Percentiles rank a stretch among this genome's conserved stretches.
Evolutionary conservation across 2,113 vertebrate species (phyloP).

Genomic region (Sminthopsis crassicaudata): DNA sequence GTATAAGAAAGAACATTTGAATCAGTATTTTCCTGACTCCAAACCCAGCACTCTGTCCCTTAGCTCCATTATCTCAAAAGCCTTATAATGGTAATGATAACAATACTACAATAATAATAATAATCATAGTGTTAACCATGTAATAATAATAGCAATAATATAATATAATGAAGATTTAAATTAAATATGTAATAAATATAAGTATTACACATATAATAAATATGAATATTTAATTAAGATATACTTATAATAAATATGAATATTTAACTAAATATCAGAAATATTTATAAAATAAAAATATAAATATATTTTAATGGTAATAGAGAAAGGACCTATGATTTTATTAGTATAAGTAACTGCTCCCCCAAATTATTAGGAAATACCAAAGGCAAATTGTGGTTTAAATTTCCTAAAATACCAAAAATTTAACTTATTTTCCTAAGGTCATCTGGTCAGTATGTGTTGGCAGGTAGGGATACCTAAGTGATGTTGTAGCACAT

Average conservation of each 20-base stretch:
- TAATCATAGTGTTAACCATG: background rate
- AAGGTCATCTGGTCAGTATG: background rate
- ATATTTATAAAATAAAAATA: no score
- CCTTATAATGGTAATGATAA: background rate
- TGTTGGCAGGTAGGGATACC: background rate
- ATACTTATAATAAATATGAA: no score
- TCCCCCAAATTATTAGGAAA: background rate
- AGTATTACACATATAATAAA: no score
- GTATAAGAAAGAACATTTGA: background rate
- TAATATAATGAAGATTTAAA: background rate
- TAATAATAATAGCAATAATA: background rate
- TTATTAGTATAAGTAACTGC: background rate
- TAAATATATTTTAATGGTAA: no score
- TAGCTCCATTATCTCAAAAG: background rate
- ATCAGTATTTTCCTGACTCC: background rate
- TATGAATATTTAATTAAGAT: no score
- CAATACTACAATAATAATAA: background rate
- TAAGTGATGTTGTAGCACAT: no score
- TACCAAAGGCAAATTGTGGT: background rate
- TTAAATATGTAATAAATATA: no score
- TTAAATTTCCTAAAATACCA: background rate
- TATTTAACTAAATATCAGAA: no score
- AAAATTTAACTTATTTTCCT: background rate
- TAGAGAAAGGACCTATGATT: background rate
- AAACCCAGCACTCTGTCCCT: background rate